Evolutionary conservation across 2,113 vertebrate species (phyloP).

Genomic region (Okapia johnstoni): DNA sequence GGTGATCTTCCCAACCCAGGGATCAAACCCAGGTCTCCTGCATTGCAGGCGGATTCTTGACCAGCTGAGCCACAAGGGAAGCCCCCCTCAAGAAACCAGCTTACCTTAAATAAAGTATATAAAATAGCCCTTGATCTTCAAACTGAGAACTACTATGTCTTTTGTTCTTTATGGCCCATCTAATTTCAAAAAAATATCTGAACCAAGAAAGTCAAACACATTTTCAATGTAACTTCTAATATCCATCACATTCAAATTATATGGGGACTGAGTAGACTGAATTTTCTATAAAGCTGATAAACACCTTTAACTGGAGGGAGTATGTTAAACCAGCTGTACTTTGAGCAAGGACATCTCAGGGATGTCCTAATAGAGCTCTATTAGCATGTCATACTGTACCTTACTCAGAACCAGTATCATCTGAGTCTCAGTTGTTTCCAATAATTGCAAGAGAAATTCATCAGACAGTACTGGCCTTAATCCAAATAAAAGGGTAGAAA

Average conservation of each 20-base stretch:
- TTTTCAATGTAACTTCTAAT: conserved; percentile 41
- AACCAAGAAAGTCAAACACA: conserved; percentile 36
- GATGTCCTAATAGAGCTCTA: neutral
- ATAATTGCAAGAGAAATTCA: conserved; percentile 73
- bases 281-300: conserved; percentile 15
- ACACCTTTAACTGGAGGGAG: conserved; percentile 23
- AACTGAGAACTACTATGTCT: conserved; percentile 38
- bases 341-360: conserved; percentile 10
- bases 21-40: neutral
- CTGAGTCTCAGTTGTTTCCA: conserved; percentile 72
- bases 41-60: neutral
- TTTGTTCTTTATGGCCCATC: conserved; percentile 24
- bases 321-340: conserved; percentile 38
- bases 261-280: neutral
- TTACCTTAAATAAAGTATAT: conserved; percentile 56
- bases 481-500: conserved; percentile 74
- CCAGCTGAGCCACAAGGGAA: neutral
- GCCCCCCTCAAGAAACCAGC: neutral
- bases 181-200: conserved; percentile 47
- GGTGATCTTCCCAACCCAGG: neutral
- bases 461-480: conserved; percentile 65
- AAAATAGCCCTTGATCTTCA: conserved; percentile 44
- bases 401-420: conserved; percentile 57
- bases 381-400: conserved; percentile 11
- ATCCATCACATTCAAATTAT: conserved; percentile 30